Conservation (phyloP, 2,797 vertebrate species). For the Heliangelus exortis region DNA sequence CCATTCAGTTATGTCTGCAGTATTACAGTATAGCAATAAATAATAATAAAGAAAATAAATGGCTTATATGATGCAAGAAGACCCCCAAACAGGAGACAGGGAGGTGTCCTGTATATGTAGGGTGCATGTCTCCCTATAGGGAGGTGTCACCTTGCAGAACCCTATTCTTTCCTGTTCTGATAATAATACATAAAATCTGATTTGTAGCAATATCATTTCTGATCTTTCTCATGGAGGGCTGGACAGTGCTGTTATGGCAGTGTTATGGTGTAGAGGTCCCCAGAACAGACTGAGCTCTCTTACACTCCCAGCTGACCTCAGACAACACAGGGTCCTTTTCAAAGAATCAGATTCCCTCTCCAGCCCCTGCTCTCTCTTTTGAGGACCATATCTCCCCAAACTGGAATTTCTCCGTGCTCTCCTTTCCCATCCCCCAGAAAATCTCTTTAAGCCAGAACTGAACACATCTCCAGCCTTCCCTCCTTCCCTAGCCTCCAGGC, state of each 20-base stretch:
- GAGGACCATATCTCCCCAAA: background rate
- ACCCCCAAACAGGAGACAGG: background rate
- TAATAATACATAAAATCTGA: background rate
- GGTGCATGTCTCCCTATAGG: background rate
- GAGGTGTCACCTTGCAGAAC: background rate
- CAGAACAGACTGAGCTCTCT: background rate
- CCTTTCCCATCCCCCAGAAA: background rate
- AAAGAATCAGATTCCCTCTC: background rate
- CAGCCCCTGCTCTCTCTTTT: background rate
- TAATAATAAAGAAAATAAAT: background rate
- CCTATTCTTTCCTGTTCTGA: background rate
- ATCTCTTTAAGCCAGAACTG: background rate
- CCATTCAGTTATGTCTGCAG: background rate
- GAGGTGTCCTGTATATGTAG: no score
- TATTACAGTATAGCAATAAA: conserved; percentile 29
- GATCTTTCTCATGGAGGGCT: background rate
- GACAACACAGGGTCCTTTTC: background rate
- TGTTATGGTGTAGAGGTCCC: background rate
- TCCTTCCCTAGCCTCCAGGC: background rate
- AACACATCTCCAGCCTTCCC: background rate
- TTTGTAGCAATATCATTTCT: background rate
- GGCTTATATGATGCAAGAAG: background rate
- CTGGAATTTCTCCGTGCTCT: background rate
- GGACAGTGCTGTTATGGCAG: background rate
- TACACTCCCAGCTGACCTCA: background rate